Evolutionary conservation across 2,888 invertebrate species (phyloP).

Genomic region (Keiferia lycopersicella): DNA sequence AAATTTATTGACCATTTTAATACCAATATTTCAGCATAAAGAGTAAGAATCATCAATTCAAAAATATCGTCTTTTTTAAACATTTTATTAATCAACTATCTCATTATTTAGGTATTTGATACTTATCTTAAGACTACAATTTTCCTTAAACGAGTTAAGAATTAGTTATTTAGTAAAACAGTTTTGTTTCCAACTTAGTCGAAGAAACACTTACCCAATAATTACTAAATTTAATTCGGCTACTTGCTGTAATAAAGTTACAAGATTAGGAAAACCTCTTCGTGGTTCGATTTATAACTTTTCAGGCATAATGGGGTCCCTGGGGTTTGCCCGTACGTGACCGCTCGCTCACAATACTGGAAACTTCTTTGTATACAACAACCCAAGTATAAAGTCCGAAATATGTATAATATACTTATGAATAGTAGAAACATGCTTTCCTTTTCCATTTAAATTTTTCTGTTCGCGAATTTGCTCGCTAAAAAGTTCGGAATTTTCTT

Average conservation of each 20-base stretch:
- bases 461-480: not conserved
- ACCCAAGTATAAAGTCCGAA: not conserved
- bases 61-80: no score
- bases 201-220: constrained; percentile 7
- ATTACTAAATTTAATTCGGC: constrained; percentile 5
- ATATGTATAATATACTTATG: not conserved
- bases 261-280: constrained; percentile 12
- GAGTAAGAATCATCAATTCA: no score
- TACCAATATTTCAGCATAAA: no score
- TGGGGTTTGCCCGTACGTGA: constrained; percentile 26
- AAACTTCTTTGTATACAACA: constrained; percentile 19
- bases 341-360: constrained; percentile 20
- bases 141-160: not conserved
- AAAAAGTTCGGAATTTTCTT: not conserved
- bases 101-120: no score
- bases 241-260: constrained; percentile 1
- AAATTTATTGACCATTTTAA: no score
- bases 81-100: no score
- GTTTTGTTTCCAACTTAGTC: not conserved
- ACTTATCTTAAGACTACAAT: not conserved
- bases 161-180: not conserved
- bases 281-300: constrained; percentile 26
- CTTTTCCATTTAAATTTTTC: not conserved
- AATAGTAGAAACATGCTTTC: not conserved
- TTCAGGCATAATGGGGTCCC: constrained; percentile 25